phyloP scores from a whole-genome alignment of 1,140 invertebrate species.

The Sinella curviseta region DNA sequence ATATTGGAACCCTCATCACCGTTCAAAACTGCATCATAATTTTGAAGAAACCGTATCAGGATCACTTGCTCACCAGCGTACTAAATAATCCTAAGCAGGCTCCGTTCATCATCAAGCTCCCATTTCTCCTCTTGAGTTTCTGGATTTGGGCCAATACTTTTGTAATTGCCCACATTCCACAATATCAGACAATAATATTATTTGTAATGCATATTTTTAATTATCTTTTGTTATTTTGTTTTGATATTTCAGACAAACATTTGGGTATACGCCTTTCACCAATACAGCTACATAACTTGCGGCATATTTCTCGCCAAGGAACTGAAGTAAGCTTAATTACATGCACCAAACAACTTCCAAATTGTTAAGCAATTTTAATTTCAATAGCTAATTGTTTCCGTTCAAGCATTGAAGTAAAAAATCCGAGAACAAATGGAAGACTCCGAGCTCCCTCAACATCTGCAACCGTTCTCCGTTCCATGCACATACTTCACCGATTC shows the following conservation, averaged over 20 bases:
- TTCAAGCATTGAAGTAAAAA: not conserved
- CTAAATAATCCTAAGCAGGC: not conserved
- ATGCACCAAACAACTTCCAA: too few species aligned
- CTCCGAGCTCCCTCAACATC: not conserved
- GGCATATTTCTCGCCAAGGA: not conserved
- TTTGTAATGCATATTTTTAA: too few species aligned
- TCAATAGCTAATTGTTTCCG: too few species aligned
- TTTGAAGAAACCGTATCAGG: not conserved
- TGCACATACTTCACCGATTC: slow-evolving; percentile 1
- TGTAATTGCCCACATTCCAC: too few species aligned
- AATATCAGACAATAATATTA: too few species aligned
- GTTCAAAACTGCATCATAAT: not conserved
- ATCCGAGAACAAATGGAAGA: not conserved
- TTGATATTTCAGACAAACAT: too few species aligned
- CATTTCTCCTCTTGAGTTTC: not conserved
- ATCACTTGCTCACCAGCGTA: not conserved
- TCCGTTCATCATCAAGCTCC: not conserved
- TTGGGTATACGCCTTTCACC: not conserved
- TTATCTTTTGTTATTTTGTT: too few species aligned
- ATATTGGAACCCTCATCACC: not conserved
- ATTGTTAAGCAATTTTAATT: not conserved
- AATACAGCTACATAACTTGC: not conserved
- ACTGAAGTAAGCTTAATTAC: not conserved
- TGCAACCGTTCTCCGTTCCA: not conserved
- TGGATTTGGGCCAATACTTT: slow-evolving; percentile 5